A percentile compares a stretch with the other conserved stretches of the same genome.
phyloP scores from a whole-genome alignment of 2,113 vertebrate genomes.

The Sinocyclocheilus anophthalmus region DNA sequence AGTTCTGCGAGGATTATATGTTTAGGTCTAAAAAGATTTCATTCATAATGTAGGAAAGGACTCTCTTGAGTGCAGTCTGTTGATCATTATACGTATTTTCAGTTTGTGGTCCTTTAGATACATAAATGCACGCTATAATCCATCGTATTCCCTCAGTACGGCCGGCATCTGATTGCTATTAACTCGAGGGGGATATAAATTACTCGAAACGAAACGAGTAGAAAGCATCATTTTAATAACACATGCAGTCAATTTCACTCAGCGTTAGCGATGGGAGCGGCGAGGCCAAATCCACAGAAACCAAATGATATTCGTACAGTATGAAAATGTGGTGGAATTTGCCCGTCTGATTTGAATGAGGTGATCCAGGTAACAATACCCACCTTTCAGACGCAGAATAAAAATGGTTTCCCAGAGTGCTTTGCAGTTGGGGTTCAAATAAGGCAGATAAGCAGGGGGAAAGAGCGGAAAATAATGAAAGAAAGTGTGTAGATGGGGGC shows the following conservation, averaged over 20 bases:
- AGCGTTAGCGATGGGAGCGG: constrained; percentile 22
- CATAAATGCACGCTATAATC: constrained; percentile 38
- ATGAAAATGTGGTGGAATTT: constrained; percentile 47
- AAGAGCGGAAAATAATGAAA: background rate
- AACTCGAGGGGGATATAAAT: constrained; percentile 40
- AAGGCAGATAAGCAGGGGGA: background rate
- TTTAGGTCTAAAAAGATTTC: constrained; percentile 2
- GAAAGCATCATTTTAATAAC: constrained; percentile 50
- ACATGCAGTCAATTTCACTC: constrained; percentile 25
- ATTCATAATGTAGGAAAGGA: background rate
- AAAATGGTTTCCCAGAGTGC: background rate
- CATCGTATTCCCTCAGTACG: constrained; percentile 17
- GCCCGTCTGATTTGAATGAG: constrained; percentile 51
- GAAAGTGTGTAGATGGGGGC: background rate
- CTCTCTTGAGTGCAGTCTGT: constrained; percentile 30
- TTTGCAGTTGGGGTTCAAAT: background rate
- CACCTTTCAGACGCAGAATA: background rate
- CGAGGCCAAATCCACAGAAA: constrained; percentile 33
- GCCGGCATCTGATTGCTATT: constrained; percentile 54
- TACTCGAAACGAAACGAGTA: constrained; percentile 26
- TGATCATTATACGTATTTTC: constrained; percentile 40
- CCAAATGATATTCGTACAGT: constrained; percentile 47
- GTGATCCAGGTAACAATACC: constrained; percentile 41
- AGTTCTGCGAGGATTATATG: background rate
- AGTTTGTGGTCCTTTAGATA: constrained; percentile 29